Base-by-base conservation (phyloP, 30 jellyfish, hydroid and myxozoan genomes). In the Hydra vulgaris region DNA sequence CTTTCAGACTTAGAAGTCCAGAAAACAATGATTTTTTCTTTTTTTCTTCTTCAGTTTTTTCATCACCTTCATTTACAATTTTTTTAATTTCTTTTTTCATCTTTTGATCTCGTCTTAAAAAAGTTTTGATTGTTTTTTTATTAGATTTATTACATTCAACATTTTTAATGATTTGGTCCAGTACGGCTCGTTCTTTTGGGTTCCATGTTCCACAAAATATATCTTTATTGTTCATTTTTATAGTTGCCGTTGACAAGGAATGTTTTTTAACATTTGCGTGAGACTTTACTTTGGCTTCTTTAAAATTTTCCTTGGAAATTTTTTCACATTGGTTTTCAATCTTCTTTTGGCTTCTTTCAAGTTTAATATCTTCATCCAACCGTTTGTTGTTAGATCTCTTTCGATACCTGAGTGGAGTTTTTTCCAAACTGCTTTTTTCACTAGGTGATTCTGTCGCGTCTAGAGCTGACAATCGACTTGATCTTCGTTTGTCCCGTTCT, bases 131-230 rank as follows among this genome's bases (percentile, higher is more conserved):
- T 16, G 87, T 61, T 80, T 52, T 80, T 52, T 69, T 70, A 18
- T 67, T 53, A 19, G 22, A 71, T 0, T 40, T 54, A 24, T 27
- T 70, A 25, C 40, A 54, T 26, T 80, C 81, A 17, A 70, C 70
- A 70, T 80, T 80, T 22, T 66, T 68, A 74, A 80, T 23, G 12
- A 80, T 74, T 70, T 80, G 87, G 25, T 80, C 87, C 55, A 80
- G 73, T 22, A 80, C 87, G 52, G 87, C 87, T 21, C 87, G 21
- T 71, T 80, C 87, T 21, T 80, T 80, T 23, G 87, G 87, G 22
- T 80, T 80, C 87, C 87, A 80, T 69, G 87, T 80, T 21, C 87
- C 87, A 72, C 18, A 80, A 70, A 56, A 80, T 0, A 80, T 80
- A 26, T 80, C 87, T 22, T 80, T 80, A 18, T 55, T 67, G 87